These are phyloP conservation scores for Thereva unica DNA, from an alignment of 2,888 invertebrate species.

Conservation along the genomic window DNA sequence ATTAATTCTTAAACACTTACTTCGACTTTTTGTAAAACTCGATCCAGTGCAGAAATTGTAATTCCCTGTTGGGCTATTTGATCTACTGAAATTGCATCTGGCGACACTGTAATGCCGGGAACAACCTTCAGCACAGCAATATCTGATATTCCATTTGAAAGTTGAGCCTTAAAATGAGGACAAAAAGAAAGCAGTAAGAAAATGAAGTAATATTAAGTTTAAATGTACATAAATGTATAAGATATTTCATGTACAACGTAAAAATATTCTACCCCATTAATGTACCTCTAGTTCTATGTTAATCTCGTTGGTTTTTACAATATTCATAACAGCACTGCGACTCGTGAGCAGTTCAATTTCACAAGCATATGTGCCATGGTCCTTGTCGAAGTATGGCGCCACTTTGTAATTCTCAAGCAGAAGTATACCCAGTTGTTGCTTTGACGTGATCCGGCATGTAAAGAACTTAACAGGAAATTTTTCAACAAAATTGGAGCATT, in stretches of 20 bases:
- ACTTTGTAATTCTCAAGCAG: slow-evolving; percentile 52
- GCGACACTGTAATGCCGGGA: slow-evolving; percentile 54
- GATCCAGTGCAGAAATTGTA: slow-evolving; percentile 61
- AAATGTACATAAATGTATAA: neutral
- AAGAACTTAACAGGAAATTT: slow-evolving; percentile 51
- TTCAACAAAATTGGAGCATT: slow-evolving; percentile 51
- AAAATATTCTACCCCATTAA: slow-evolving; percentile 27
- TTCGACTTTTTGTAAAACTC: slow-evolving; percentile 63
- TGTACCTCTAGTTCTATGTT: slow-evolving; percentile 54
- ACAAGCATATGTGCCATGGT: slow-evolving; percentile 53
- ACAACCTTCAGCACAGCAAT: slow-evolving; percentile 54
- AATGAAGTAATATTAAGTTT: slow-evolving; percentile 16
- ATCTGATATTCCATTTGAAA: slow-evolving; percentile 53
- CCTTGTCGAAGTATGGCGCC: slow-evolving; percentile 51
- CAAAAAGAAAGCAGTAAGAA: slow-evolving; percentile 8
- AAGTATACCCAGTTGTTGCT: slow-evolving; percentile 49
- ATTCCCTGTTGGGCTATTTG: slow-evolving; percentile 54
- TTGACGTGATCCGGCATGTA: slow-evolving; percentile 52
- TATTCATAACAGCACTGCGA: slow-evolving; percentile 51
- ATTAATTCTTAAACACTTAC: slow-evolving; percentile 47
- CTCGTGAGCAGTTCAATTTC: slow-evolving; percentile 51
- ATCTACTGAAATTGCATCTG: slow-evolving; percentile 49
- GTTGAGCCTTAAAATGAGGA: slow-evolving; percentile 47
- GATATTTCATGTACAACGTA: neutral
- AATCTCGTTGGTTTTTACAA: slow-evolving; percentile 54